Percentiles rank a stretch among this genome's conserved stretches.
Evolutionary conservation across 2,797 vertebrate genomes (phyloP).

Genomic region (Sphaeramia orbicularis): DNA sequence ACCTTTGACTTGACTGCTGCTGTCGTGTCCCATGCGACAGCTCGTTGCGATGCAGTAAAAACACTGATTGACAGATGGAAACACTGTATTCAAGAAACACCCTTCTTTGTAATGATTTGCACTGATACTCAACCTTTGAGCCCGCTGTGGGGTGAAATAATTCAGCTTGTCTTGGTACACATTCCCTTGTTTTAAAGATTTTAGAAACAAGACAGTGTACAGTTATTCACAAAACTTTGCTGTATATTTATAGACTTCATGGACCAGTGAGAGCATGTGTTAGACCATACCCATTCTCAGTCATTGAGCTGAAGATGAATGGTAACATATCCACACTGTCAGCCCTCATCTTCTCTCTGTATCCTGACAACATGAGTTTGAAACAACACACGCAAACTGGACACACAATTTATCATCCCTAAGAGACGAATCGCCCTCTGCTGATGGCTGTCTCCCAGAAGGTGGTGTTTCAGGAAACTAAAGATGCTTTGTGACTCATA

Average conservation of each 20-base stretch:
- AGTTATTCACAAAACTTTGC: too few relatives aligned
- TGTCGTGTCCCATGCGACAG: slow-evolving; percentile 27
- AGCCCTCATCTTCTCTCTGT: slow-evolving; percentile 37
- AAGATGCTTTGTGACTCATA: slow-evolving; percentile 45
- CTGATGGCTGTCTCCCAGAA: slow-evolving; percentile 40
- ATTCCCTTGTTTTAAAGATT: neutral
- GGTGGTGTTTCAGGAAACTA: slow-evolving; percentile 40
- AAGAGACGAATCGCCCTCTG: slow-evolving; percentile 24
- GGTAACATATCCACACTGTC: slow-evolving; percentile 46
- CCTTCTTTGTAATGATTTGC: neutral
- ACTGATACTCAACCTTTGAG: neutral
- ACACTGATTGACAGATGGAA: neutral
- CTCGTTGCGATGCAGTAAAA: neutral
- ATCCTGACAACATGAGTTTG: slow-evolving; percentile 38
- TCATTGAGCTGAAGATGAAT: slow-evolving; percentile 31
- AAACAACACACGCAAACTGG: slow-evolving; percentile 14
- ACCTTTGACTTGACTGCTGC: slow-evolving; percentile 37
- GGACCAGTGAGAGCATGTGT: too few relatives aligned
- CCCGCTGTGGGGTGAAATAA: neutral
- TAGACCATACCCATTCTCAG: neutral
- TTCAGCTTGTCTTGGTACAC: neutral
- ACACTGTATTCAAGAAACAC: neutral
- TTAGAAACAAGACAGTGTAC: neutral
- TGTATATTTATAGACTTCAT: too few relatives aligned
- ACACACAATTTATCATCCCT: slow-evolving; percentile 31